Conservation (phyloP, 1,140 invertebrate genomes). For the Diorhabda carinulata region DNA sequence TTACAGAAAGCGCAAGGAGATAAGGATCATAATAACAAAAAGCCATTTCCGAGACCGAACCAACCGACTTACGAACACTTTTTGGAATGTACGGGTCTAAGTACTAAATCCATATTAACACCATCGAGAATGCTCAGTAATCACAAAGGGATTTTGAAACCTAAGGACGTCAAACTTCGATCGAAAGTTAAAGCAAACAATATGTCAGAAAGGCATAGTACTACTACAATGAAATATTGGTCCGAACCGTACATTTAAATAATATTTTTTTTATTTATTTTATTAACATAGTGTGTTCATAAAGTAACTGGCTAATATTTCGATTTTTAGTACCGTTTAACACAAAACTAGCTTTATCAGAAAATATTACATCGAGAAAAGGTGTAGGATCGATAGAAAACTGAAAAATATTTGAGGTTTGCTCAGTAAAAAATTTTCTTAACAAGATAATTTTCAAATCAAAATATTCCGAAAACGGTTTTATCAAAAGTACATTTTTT, state of each 20-base stretch:
- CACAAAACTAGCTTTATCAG: too few relatives aligned
- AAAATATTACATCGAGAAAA: too few relatives aligned
- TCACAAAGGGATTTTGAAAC: constrained; percentile 71
- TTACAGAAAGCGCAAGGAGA: constrained; percentile 28
- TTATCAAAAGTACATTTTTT: too few relatives aligned
- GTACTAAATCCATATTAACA: constrained; percentile 74
- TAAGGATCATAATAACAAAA: constrained; percentile 14
- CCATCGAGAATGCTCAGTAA: constrained; percentile 67
- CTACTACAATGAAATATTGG: constrained; percentile 43
- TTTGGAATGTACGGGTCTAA: constrained; percentile 72
- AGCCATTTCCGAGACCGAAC: constrained; percentile 16
- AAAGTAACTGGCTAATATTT: too few relatives aligned
- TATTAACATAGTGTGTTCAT: background rate
- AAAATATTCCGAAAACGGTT: too few relatives aligned
- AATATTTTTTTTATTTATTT: constrained; percentile 10
- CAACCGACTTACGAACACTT: constrained; percentile 65
- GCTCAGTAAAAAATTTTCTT: too few relatives aligned
- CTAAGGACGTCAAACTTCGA: constrained; percentile 70
- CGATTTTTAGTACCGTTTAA: too few relatives aligned
- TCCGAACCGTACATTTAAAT: constrained; percentile 43
- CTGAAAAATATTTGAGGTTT: too few relatives aligned
- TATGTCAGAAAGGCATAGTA: constrained; percentile 39
- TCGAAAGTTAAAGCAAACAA: constrained; percentile 47
- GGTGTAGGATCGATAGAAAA: too few relatives aligned
- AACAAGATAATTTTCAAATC: too few relatives aligned